A percentile compares a stretch with the other conserved stretches of the same genome.
phyloP scores from a whole-genome alignment of 1,140 invertebrate species.

The Chlorops oryzae region DNA sequence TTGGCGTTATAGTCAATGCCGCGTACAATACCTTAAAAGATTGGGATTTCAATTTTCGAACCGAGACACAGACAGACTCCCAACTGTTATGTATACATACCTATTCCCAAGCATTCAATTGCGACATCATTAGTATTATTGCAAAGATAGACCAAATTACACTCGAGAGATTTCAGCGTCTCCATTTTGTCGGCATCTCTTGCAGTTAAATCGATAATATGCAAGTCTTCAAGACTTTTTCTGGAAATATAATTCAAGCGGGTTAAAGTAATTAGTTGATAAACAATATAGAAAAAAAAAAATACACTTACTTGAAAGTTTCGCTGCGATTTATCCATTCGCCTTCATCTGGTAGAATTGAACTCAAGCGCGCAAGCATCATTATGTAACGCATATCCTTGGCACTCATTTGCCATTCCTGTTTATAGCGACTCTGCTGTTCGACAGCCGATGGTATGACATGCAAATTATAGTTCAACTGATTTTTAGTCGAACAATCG shows the following conservation, averaged over 20 bases:
- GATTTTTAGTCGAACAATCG: conserved; percentile 11
- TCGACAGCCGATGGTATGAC: conserved; percentile 20
- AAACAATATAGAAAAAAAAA: background rate
- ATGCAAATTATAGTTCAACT: conserved; percentile 15
- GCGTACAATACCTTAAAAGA: conserved; percentile 34
- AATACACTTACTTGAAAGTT: conserved; percentile 8
- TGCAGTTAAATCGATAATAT: too few species aligned
- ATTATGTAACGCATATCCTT: conserved; percentile 37
- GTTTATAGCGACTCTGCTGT: conserved; percentile 9
- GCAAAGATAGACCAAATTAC: conserved; percentile 39
- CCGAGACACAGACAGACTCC: background rate
- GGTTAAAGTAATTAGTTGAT: background rate
- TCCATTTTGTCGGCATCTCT: background rate
- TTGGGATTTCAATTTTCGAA: conserved; percentile 1
- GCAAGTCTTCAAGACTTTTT: background rate
- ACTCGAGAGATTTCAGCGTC: background rate
- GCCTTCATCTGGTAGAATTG: conserved; percentile 20
- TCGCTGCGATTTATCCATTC: conserved; percentile 28
- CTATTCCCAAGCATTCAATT: conserved; percentile 35
- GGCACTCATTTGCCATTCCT: conserved; percentile 30
- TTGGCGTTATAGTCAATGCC: conserved; percentile 25
- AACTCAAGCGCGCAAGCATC: conserved; percentile 29
- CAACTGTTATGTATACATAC: conserved; percentile 12
- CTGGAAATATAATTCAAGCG: background rate
- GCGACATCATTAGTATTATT: background rate